Percentiles rank a stretch among this genome's conserved stretches.
These are phyloP conservation scores for Ailurus styani DNA, from an alignment of 2,113 vertebrate species.

Conservation along the genomic window DNA sequence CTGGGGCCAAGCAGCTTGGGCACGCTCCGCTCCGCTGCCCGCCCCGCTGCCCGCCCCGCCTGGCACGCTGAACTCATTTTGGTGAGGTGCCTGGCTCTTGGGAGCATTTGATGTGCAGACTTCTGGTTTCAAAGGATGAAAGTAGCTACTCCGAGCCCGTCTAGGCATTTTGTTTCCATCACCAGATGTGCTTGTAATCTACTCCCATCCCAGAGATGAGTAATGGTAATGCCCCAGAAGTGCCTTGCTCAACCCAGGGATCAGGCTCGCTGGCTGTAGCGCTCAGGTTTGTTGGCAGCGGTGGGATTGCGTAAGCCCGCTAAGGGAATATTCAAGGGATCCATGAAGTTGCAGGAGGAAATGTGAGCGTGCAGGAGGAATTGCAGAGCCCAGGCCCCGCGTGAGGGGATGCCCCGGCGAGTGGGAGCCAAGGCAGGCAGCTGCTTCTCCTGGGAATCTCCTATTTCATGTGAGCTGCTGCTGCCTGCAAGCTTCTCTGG, in stretches of 20 bases:
- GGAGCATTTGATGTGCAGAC: neutral
- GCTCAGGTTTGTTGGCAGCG: neutral
- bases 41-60: neutral
- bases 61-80: neutral
- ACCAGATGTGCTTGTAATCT: neutral
- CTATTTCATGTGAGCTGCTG: neutral
- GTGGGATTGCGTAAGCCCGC: neutral
- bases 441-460: neutral
- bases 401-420: neutral
- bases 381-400: accelerated
- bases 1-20: neutral
- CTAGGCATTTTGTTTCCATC: neutral
- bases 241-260: neutral
- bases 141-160: neutral
- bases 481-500: neutral
- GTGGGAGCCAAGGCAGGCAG: neutral
- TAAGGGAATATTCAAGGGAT: neutral
- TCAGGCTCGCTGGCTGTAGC: neutral
- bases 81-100: neutral
- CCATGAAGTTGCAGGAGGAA: neutral
- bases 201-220: neutral
- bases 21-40: accelerated
- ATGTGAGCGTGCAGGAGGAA: neutral
- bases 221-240: neutral
- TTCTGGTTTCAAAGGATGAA: neutral